A percentile compares a stretch with the other conserved stretches of the same genome.
Evolutionary conservation across 37 sponge, comb jelly and placozoan species (phyloP).

Genomic region (Beroe forskalii): DNA sequence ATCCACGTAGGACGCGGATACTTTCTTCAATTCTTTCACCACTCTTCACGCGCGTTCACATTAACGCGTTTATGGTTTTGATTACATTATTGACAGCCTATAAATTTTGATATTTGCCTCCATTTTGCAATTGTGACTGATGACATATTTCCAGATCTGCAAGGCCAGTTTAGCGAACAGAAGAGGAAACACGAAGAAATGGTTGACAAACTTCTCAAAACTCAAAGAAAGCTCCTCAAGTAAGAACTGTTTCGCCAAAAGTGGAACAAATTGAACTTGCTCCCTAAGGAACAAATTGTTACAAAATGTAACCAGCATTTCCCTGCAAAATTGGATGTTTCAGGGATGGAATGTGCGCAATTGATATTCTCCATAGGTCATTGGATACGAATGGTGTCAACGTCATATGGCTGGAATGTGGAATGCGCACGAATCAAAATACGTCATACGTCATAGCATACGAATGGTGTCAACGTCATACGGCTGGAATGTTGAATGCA

Average conservation of each 20-base stretch:
- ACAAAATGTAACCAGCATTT: no score
- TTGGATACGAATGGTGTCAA: no score
- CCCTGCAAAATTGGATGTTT: no score
- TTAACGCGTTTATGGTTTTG: background rate
- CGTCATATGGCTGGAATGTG: no score
- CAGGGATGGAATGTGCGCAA: no score
- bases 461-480: no score
- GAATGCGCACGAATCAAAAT: no score
- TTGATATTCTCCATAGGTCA: no score
- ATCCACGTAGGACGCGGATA: background rate
- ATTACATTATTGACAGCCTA: background rate
- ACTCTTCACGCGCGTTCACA: background rate
- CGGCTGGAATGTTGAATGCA: no score
- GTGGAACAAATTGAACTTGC: no score
- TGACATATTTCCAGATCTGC: background rate
- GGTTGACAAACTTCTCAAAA: background rate
- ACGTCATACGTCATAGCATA: no score
- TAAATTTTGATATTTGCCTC: background rate
- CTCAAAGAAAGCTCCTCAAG: background rate
- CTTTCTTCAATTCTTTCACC: background rate
- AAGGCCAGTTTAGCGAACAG: background rate
- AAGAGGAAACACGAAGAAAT: background rate
- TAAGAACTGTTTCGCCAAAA: conserved; percentile 4
- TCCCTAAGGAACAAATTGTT: no score
- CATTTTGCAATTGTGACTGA: background rate